phyloP scores from a whole-genome alignment of 1,140 invertebrate species.

The Nasonia vitripennis region DNA sequence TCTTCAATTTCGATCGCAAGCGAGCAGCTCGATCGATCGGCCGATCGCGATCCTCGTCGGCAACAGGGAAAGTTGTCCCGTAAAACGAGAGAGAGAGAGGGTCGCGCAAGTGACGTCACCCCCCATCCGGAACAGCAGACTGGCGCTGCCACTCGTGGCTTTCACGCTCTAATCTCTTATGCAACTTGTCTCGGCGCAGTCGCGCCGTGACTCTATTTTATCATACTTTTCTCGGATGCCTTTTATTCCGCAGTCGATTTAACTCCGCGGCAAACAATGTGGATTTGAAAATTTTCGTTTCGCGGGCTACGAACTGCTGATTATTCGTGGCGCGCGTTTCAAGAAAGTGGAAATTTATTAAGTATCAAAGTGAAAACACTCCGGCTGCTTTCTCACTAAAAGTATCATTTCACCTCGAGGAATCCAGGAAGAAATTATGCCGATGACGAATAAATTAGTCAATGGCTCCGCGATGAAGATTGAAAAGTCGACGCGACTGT shows the following conservation, averaged over 20 bases:
- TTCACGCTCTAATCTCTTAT: constrained; percentile 76
- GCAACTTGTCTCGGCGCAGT: constrained; percentile 64
- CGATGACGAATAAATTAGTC: constrained; percentile 2
- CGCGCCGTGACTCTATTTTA: constrained; percentile 53
- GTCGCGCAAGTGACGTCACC: constrained; percentile 69
- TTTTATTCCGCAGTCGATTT: constrained; percentile 17
- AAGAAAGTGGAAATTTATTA: constrained; percentile 35
- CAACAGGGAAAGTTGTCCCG: constrained; percentile 43
- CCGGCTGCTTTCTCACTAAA: constrained; percentile 26
- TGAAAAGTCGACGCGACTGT: no score
- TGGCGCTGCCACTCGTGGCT: constrained; percentile 62
- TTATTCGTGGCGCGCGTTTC: background rate
- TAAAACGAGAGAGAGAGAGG: constrained; percentile 34
- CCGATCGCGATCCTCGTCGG: background rate
- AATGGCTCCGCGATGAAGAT: no score
- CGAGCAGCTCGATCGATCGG: background rate
- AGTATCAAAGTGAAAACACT: constrained; percentile 28
- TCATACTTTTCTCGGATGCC: constrained; percentile 40
- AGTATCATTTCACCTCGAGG: constrained; percentile 33
- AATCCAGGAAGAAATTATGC: constrained; percentile 36
- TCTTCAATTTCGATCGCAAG: no score
- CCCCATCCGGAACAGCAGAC: constrained; percentile 65
- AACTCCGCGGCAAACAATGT: background rate
- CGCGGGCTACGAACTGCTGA: no score
- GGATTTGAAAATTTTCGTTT: no score